Conservation (phyloP, 2,888 invertebrate species). For the Drosophila sordidapex region DNA sequence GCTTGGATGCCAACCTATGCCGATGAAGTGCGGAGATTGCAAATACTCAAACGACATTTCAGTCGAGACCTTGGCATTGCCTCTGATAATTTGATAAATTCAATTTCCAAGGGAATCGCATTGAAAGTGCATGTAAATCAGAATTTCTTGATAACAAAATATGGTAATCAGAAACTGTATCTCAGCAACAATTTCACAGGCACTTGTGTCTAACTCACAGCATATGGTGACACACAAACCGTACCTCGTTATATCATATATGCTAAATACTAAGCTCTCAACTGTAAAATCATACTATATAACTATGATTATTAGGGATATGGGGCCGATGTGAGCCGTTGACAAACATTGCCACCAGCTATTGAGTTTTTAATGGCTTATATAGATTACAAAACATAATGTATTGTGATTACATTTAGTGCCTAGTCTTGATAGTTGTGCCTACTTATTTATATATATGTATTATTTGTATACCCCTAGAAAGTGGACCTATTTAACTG, state of each 20-base stretch:
- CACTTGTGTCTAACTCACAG: neutral
- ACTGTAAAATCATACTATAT: conserved; percentile 7
- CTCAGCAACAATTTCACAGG: neutral
- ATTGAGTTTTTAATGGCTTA: conserved; percentile 15
- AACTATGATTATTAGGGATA: conserved; percentile 25
- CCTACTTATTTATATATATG: conserved; percentile 10
- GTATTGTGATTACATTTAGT: conserved; percentile 12
- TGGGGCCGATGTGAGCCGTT: neutral
- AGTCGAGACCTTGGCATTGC: conserved; percentile 5
- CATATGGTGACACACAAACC: conserved; percentile 6
- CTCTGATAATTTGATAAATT: conserved; percentile 24
- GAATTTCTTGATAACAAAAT: neutral
- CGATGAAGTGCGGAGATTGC: conserved; percentile 59
- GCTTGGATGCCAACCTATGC: conserved; percentile 11
- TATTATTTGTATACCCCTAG: neutral
- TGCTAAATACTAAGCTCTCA: conserved; percentile 20
- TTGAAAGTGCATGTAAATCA: conserved; percentile 5
- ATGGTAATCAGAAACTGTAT: conserved; percentile 6
- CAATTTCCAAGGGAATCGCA: conserved; percentile 20
- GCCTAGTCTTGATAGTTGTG: conserved; percentile 2
- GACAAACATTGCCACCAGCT: conserved; percentile 30
- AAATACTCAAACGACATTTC: conserved; percentile 22
- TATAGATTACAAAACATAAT: conserved; percentile 36
- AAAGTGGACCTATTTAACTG: too few species aligned
- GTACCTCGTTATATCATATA: neutral